Percentiles rank a stretch among this genome's conserved stretches.
Evolutionary conservation across 2,113 vertebrate genomes (phyloP).

Genomic region (Scomber japonicus): DNA sequence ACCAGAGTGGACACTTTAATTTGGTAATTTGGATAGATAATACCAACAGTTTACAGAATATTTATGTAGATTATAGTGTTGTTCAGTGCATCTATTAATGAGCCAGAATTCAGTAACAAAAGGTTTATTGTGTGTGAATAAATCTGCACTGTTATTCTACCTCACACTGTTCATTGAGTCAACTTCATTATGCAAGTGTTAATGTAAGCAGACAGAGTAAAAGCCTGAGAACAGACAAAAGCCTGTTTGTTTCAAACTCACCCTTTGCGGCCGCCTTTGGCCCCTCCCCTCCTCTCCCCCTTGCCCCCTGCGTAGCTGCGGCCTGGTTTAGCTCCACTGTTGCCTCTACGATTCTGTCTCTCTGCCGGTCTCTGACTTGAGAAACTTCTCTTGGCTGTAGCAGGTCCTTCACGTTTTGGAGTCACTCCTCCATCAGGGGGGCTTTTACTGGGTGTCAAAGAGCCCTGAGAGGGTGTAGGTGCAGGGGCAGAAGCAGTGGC

Average conservation of each 20-base stretch:
- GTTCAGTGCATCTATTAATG: conserved; percentile 17
- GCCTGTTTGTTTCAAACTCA: conserved; percentile 82
- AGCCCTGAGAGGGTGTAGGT: conserved; percentile 65
- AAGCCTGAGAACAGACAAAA: conserved; percentile 21
- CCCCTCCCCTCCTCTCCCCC: conserved; percentile 91
- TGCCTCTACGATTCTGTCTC: conserved; percentile 93
- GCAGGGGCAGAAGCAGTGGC: conserved; percentile 69
- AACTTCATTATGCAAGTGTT: conserved; percentile 43
- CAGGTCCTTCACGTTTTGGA: conserved; percentile 86
- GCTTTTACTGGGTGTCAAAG: conserved; percentile 86
- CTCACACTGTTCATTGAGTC: neutral
- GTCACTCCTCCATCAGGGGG: conserved; percentile 82
- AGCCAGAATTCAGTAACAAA: conserved; percentile 20
- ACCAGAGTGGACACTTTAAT: neutral
- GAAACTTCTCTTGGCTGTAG: conserved; percentile 93
- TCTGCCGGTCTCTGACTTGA: conserved; percentile 96
- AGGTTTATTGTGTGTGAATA: conserved; percentile 36
- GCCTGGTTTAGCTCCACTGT: conserved; percentile 90
- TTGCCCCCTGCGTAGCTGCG: conserved; percentile 93
- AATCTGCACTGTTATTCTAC: conserved; percentile 18
- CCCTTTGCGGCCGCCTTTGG: conserved; percentile 93
- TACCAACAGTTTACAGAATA: neutral
- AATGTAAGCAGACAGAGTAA: conserved; percentile 39
- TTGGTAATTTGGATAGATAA: neutral
- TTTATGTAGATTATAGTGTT: neutral